Base-by-base conservation (phyloP, 2,888 invertebrate species). In the Macrophya alboannulata region DNA sequence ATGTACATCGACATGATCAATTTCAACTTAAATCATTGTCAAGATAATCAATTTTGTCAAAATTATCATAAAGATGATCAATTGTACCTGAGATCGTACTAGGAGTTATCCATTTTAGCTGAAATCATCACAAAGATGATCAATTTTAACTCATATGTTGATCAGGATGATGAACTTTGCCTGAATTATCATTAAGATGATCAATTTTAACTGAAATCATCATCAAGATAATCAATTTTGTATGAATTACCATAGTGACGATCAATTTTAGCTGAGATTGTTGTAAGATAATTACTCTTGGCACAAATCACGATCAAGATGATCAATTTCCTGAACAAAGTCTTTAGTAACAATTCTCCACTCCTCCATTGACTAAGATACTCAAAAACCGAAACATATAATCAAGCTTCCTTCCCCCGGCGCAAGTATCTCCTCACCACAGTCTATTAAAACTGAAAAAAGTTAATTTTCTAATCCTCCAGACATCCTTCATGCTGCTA, bases 401-500 rank as follows among this genome's bases (percentile, higher is more conserved):
- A 21, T 25, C 62, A 1, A 10, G 3, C 25, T 62, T 21, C 25
- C 25, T 62, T 62, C 12, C 62, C 10, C 59, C 5, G 21, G 25
- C 10, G 10, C 62, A 4, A 17, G 17, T 1, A 37, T 1, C 21
- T 68, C 37, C 37, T n/a, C 43, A 40, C 43, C 9, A 10, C 72
- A 25, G 8, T 72, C 17, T 40, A 8, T 21, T 3, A 43, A 43
- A n/a, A 3, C 17, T n/a, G 9, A 43, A 72, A 68, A 72, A 84
- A 65, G 6, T 6, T 45, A 0, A 12, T 17, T 74, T 74, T 25
- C n/a, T 9, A 25, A 51, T 86, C 84, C 89, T 91, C 77, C 95
- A 98, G 97, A 98, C 98, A 76, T 95, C 98, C 8, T 98, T 99
- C 92, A 99, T 99, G 98, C 94, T 99, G 88, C 95, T 99, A 85